A percentile compares a stretch with the other conserved stretches of the same genome.
Evolutionary conservation across 2,888 invertebrate species (phyloP).

Genomic region (Drosophila quinaria): DNA sequence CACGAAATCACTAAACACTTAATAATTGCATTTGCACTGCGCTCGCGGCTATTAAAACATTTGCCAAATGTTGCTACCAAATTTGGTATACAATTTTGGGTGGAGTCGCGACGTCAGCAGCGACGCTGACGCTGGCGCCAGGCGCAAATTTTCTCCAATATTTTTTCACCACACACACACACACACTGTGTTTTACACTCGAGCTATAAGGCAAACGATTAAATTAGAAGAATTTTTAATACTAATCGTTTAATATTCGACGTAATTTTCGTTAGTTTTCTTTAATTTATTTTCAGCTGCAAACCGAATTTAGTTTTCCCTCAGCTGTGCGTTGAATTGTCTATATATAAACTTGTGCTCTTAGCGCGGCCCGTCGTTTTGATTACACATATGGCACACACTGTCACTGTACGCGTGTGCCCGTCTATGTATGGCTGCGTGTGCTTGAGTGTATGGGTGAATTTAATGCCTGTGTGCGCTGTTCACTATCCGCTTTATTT

Average conservation of each 20-base stretch:
- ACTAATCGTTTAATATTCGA: slow-evolving; percentile 24
- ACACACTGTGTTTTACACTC: slow-evolving; percentile 62
- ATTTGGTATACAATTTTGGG: slow-evolving; percentile 76
- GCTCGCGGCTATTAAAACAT: slow-evolving; percentile 7
- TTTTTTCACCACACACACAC: slow-evolving; percentile 52
- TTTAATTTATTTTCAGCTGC: slow-evolving; percentile 61
- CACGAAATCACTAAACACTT: slow-evolving; percentile 15
- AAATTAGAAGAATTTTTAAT: background rate
- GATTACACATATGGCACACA: slow-evolving; percentile 78
- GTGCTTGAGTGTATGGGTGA: slow-evolving; percentile 17
- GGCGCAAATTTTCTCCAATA: slow-evolving; percentile 40
- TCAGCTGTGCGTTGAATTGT: slow-evolving; percentile 83
- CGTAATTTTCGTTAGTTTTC: slow-evolving; percentile 53
- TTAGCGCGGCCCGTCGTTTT: slow-evolving; percentile 65
- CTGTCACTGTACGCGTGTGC: slow-evolving; percentile 42
- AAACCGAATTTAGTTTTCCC: slow-evolving; percentile 60
- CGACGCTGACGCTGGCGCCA: slow-evolving; percentile 62
- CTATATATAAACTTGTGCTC: slow-evolving; percentile 83
- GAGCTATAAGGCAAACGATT: slow-evolving; percentile 19
- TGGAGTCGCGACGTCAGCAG: slow-evolving; percentile 73
- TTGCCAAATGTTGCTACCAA: slow-evolving; percentile 39
- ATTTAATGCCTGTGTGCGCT: slow-evolving; percentile 25
- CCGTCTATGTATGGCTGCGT: slow-evolving; percentile 21
- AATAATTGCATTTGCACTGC: slow-evolving; percentile 17
- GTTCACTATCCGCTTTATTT: slow-evolving; percentile 52